Evolutionary conservation across 1,140 invertebrate genomes (phyloP).

Genomic region (Brachionus manjavacas): DNA sequence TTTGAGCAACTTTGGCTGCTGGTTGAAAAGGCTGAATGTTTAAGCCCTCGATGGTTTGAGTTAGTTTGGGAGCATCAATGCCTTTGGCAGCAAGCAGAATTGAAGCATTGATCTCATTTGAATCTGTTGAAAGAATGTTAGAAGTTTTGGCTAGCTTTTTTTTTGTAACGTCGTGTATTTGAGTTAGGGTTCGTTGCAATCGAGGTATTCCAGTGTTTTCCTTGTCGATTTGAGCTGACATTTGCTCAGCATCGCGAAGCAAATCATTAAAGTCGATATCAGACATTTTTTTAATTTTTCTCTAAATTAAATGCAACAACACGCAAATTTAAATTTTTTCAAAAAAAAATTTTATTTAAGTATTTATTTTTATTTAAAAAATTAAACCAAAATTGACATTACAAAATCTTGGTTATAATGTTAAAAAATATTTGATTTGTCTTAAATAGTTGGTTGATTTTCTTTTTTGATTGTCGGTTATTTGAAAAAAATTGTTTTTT

Average conservation of each 20-base stretch:
- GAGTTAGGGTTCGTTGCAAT: not conserved
- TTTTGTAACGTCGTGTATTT: not conserved
- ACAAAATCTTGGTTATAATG: not conserved
- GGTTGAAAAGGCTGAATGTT: not conserved
- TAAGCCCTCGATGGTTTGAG: slow-evolving; percentile 25
- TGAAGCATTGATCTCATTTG: slow-evolving; percentile 36
- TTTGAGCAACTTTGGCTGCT: not conserved
- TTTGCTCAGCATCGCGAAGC: slow-evolving; percentile 33
- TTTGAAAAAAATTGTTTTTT: not conserved
- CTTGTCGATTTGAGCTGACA: slow-evolving; percentile 36
- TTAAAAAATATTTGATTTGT: no score
- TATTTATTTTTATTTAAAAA: slow-evolving; percentile 1
- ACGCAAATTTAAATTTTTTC: not conserved
- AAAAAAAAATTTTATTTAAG: not conserved
- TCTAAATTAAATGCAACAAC: not conserved
- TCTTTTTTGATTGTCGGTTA: not conserved
- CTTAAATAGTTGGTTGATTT: not conserved
- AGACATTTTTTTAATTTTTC: not conserved
- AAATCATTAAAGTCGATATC: slow-evolving; percentile 12
- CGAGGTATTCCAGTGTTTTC: slow-evolving; percentile 36
- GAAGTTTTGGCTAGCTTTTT: slow-evolving; percentile 34
- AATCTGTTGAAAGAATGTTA: not conserved
- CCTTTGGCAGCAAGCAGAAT: slow-evolving; percentile 26
- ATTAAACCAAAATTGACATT: not conserved
- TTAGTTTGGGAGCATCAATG: slow-evolving; percentile 20